Evolutionary conservation across 1,140 invertebrate genomes (phyloP).

Genomic region (Pseudomyrmex dendroicus): DNA sequence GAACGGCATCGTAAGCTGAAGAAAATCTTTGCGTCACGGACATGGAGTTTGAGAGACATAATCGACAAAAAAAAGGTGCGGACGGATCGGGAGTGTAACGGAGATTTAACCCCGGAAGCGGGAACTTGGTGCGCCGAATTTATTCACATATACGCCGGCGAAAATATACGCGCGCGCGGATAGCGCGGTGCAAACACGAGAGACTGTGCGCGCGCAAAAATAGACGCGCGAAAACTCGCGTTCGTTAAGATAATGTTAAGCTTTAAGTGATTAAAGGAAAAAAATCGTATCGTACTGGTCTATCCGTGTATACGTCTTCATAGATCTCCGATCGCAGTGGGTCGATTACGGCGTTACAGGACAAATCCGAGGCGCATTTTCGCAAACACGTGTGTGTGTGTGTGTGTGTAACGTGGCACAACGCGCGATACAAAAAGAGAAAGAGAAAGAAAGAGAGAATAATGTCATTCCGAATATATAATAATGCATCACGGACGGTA

Average conservation of each 20-base stretch:
- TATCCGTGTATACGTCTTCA: conserved; percentile 64
- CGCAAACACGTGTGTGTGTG: not conserved
- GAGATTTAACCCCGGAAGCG: not conserved
- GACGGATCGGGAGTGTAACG: not conserved
- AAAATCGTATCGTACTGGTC: conserved; percentile 63
- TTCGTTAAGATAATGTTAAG: conserved; percentile 54
- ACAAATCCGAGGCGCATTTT: not conserved
- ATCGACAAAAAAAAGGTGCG: not conserved
- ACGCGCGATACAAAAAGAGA: too few species aligned
- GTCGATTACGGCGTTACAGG: not conserved
- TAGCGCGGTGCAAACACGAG: not conserved
- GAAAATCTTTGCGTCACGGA: not conserved
- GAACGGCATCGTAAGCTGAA: not conserved
- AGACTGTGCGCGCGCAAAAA: conserved; percentile 5
- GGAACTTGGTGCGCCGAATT: not conserved
- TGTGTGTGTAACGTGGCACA: too few species aligned
- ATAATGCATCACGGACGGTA: not conserved
- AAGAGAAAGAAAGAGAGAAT: too few species aligned
- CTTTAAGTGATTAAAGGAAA: conserved; percentile 53
- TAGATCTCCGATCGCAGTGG: conserved; percentile 46
- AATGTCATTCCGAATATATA: conserved; percentile 8
- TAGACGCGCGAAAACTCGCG: not conserved
- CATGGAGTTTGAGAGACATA: not conserved
- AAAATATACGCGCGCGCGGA: not conserved
- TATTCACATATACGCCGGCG: not conserved